Conservation (phyloP, 2,888 invertebrate species). For the Creontiades dilutus region DNA sequence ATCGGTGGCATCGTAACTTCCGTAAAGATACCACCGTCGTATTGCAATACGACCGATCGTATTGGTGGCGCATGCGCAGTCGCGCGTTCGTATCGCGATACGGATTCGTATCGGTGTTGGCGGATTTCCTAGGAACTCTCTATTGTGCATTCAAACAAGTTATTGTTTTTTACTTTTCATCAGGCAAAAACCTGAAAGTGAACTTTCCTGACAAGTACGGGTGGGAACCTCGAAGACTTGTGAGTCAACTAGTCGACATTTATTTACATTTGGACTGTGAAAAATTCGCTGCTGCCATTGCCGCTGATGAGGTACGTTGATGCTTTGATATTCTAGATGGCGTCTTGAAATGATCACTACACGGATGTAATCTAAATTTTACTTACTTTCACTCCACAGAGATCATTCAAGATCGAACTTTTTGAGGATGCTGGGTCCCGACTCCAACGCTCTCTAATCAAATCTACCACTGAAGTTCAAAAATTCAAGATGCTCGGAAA, state of each 20-base stretch:
- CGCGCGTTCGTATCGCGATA: no score
- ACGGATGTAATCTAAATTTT: no score
- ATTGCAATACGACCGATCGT: no score
- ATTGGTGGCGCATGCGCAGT: no score
- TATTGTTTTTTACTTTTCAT: neutral
- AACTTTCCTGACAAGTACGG: slow-evolving; percentile 96
- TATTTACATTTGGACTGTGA: slow-evolving; percentile 97
- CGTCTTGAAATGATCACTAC: no score
- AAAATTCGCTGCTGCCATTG: slow-evolving; percentile 93
- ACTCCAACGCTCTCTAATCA: slow-evolving; percentile 90
- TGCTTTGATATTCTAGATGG: no score
- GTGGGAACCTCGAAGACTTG: slow-evolving; percentile 96
- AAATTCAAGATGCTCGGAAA: slow-evolving; percentile 89
- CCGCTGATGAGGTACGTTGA: slow-evolving; percentile 91
- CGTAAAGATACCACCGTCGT: no score
- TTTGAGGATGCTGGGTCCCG: slow-evolving; percentile 94
- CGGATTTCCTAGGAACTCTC: no score
- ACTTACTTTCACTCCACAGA: slow-evolving; percentile 79
- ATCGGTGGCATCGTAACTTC: no score
- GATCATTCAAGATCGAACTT: slow-evolving; percentile 94
- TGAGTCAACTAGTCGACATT: slow-evolving; percentile 96
- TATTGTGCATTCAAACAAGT: no score
- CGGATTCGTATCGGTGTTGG: no score
- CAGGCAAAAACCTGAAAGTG: slow-evolving; percentile 82
- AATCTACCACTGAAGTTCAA: slow-evolving; percentile 88